Percentiles rank a stretch among this genome's conserved stretches.
phyloP scores from a whole-genome alignment of 2,888 invertebrate genomes.

The Acanthococcus lagerstroemiae region DNA sequence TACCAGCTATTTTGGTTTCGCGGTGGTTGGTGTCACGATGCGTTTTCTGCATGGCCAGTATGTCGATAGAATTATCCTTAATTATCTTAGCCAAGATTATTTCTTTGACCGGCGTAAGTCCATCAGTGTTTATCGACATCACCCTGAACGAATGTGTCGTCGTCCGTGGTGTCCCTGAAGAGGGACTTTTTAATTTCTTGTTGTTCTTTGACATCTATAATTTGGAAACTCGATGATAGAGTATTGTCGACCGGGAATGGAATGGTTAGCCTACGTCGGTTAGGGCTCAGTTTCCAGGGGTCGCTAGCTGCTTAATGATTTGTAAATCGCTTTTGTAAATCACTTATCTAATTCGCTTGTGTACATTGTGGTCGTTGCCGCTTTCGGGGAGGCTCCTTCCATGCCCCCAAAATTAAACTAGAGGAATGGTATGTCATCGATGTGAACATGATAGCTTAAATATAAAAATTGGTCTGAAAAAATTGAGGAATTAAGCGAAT shows the following conservation, averaged over 20 bases:
- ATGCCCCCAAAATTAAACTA: no score
- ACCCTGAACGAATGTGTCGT: background rate
- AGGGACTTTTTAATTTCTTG: slow-evolving; percentile 17
- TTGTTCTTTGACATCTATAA: background rate
- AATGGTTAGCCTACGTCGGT: background rate
- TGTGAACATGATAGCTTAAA: no score
- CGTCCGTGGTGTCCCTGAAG: slow-evolving; percentile 7
- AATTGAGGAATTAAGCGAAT: no score
- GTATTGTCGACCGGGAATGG: slow-evolving; percentile 1
- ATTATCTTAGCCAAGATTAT: slow-evolving; percentile 15
- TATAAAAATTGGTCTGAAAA: no score
- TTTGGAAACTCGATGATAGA: background rate
- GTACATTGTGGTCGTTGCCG: background rate
- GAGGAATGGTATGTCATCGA: no score
- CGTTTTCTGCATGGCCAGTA: no score
- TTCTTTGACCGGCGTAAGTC: slow-evolving; percentile 19
- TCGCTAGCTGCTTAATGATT: background rate
- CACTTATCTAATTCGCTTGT: background rate
- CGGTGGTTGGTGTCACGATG: slow-evolving; percentile 1
- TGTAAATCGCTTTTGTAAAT: no score
- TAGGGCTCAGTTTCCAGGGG: background rate
- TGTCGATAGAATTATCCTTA: slow-evolving; percentile 15
- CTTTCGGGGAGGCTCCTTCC: background rate
- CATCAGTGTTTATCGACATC: no score
- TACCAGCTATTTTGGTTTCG: background rate